Percentiles rank a stretch among this genome's conserved stretches.
Conservation (phyloP, 2,113 vertebrate species). For the Onychostoma macrolepis region DNA sequence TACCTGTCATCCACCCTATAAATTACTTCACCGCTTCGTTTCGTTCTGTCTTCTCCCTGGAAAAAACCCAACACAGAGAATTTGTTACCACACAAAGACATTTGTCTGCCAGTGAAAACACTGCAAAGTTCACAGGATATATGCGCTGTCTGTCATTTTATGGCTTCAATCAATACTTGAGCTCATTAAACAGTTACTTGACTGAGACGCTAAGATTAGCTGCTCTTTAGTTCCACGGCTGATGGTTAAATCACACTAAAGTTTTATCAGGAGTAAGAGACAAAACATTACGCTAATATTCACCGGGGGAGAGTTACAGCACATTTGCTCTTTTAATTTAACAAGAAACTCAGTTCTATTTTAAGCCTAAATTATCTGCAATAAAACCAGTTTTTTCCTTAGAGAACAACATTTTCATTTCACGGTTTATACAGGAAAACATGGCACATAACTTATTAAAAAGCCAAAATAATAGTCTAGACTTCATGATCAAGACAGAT, state of each 20-base stretch:
- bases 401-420: not conserved
- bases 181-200: conserved; percentile 18
- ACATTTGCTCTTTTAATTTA: conserved; percentile 9
- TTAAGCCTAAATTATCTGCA: not conserved
- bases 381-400: not conserved
- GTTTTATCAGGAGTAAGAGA: not conserved
- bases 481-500: not conserved
- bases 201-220: not conserved
- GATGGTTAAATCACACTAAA: conserved; percentile 6
- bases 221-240: not conserved
- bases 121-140: not conserved
- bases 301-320: not conserved
- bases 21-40: not conserved
- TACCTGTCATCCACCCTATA: conserved; percentile 3
- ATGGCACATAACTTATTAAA: not conserved
- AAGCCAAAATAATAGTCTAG: not conserved
- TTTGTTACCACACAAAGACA: not conserved
- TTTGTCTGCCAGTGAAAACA: not conserved
- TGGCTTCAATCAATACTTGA: conserved; percentile 8
- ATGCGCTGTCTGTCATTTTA: conserved; percentile 3
- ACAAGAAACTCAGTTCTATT: not conserved
- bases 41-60: not conserved
- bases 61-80: not conserved
- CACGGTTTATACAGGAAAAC: not conserved
- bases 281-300: not conserved